These are phyloP conservation scores for Andricus quercusramuli DNA, from an alignment of 2,888 invertebrate genomes.

Conservation along the genomic window DNA sequence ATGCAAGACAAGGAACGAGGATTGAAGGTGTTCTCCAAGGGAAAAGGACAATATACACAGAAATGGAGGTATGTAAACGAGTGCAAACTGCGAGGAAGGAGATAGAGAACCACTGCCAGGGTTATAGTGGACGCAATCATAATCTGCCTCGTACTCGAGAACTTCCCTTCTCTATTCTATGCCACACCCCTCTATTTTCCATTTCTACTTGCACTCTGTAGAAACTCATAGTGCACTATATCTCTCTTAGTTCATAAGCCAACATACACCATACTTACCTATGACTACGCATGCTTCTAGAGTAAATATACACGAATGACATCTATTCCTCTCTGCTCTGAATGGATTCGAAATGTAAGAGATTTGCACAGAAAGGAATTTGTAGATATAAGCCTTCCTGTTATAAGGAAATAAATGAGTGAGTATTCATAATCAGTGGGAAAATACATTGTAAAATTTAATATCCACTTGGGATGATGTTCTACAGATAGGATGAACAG, in stretches of 20 bases:
- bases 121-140: conserved; percentile 54
- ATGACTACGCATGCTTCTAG: conserved; percentile 27
- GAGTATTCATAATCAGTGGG: not conserved
- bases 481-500: not conserved
- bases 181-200: conserved; percentile 37
- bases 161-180: conserved; percentile 41
- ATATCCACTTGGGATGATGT: not conserved
- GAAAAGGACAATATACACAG: not conserved
- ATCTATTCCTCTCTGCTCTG: conserved; percentile 12
- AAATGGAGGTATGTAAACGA: not conserved
- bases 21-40: conserved; percentile 6
- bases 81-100: not conserved
- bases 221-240: conserved; percentile 21
- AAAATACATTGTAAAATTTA: too few relatives aligned
- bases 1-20: conserved; percentile 25
- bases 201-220: conserved; percentile 31
- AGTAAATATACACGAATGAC: conserved; percentile 28
- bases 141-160: conserved; percentile 53
- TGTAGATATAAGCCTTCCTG: not conserved
- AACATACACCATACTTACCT: conserved; percentile 19
- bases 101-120: conserved; percentile 47
- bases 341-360: conserved; percentile 27
- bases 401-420: not conserved
- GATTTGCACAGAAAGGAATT: conserved; percentile 22
- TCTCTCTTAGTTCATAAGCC: conserved; percentile 29